Evolutionary conservation across 2,888 invertebrate species (phyloP).

Genomic region (Ornithoptera alexandrae): DNA sequence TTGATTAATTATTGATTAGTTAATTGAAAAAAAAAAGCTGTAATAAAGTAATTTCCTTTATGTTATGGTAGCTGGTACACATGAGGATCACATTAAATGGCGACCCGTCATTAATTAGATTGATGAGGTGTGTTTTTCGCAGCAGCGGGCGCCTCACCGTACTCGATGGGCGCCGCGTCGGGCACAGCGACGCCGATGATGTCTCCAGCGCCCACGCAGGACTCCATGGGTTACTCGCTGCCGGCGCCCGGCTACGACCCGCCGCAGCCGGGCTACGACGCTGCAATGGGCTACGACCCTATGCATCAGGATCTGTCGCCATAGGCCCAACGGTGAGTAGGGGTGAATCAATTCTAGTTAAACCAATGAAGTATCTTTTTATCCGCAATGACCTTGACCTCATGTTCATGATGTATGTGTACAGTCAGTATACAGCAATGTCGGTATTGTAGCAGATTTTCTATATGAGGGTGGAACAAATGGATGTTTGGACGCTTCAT

Average conservation of each 20-base stretch:
- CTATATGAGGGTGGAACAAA: too few relatives aligned
- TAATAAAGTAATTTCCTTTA: too few relatives aligned
- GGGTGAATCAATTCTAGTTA: too few relatives aligned
- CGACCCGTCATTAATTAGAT: constrained; percentile 4
- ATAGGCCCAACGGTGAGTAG: constrained; percentile 44
- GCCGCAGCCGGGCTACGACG: constrained; percentile 92
- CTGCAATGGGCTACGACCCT: constrained; percentile 94
- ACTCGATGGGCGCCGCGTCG: constrained; percentile 92
- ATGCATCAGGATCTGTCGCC: constrained; percentile 93
- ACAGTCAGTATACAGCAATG: too few relatives aligned
- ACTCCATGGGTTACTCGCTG: constrained; percentile 96
- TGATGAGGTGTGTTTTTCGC: constrained; percentile 33
- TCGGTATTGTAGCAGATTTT: too few relatives aligned
- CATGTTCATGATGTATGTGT: too few relatives aligned
- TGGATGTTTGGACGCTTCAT: too few relatives aligned
- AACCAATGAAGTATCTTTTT: too few relatives aligned
- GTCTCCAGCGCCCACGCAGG: constrained; percentile 95
- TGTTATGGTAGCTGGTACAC: background rate
- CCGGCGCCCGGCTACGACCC: constrained; percentile 95
- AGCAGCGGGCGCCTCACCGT: constrained; percentile 89
- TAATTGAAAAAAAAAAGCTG: too few relatives aligned
- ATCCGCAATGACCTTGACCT: too few relatives aligned
- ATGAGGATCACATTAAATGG: background rate
- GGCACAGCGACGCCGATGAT: constrained; percentile 97
- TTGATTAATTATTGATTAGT: too few relatives aligned